A percentile compares a stretch with the other conserved stretches of the same genome.
These are phyloP conservation scores for Catotricha subobsoleta DNA, from an alignment of 2,888 invertebrate genomes.

Conservation along the genomic window DNA sequence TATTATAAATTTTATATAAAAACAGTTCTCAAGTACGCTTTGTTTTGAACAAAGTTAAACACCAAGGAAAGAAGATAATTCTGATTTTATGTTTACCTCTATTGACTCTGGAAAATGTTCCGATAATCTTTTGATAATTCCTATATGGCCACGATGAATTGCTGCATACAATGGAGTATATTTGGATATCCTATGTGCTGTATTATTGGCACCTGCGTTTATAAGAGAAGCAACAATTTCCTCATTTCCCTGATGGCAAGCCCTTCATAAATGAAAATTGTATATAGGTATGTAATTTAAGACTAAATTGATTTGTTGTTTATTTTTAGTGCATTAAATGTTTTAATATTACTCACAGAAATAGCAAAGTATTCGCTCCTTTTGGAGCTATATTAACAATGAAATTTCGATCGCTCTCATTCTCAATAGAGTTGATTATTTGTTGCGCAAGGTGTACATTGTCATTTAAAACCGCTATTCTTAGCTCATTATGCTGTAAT, in stretches of 20 bases:
- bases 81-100: conserved; percentile 40
- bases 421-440: conserved; percentile 44
- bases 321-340: not conserved
- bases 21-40: not conserved
- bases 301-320: not conserved
- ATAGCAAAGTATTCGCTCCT: conserved; percentile 73
- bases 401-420: conserved; percentile 47
- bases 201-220: conserved; percentile 69
- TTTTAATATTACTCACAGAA: conserved; percentile 43
- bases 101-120: conserved; percentile 70
- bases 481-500: conserved; percentile 54
- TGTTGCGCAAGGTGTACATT: conserved; percentile 48
- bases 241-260: conserved; percentile 68
- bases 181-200: conserved; percentile 75
- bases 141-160: conserved; percentile 65
- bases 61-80: conserved; percentile 5
- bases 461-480: conserved; percentile 58
- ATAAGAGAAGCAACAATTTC: conserved; percentile 61
- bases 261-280: conserved; percentile 34
- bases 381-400: conserved; percentile 75
- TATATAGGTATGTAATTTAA: not conserved
- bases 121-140: conserved; percentile 57
- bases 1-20: not conserved
- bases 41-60: not conserved
- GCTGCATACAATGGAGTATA: conserved; percentile 87